Evolutionary conservation across 2,888 invertebrate genomes (phyloP), one percentile per base, ranked within the genome.

Genomic region (Philhelius pedissequus): DNA sequence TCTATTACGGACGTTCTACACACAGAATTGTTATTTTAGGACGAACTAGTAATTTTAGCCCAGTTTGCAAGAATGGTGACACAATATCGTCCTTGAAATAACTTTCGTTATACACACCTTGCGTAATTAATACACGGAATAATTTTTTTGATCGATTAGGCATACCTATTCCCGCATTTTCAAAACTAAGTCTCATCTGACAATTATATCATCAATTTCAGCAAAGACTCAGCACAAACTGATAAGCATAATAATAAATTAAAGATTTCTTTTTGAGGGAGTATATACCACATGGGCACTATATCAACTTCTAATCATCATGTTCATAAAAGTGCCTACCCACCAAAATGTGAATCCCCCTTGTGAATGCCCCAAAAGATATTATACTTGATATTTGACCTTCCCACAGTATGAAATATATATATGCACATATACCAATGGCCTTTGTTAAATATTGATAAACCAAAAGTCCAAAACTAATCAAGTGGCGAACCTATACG

Each of bases 381-480:
- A 22, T 22, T 58, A 4, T 58, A n/a, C n/a, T 38, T 58, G 35
- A 13, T 35, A 35, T 58, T 58, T 58, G 56, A 58, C 56, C 56
- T 22, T 3, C 8, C 13, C n/a, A n/a, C n/a, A n/a, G n/a, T n/a
- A n/a, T n/a, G n/a, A n/a, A n/a, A n/a, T n/a, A n/a, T n/a, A n/a
- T n/a, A n/a, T n/a, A n/a, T n/a, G n/a, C n/a, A n/a, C n/a, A n/a
- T 22, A 48, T 18, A 56, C 6, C 22, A 22, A 54, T 20, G 0
- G n/a, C 6, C 8, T 58, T 58, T 22, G 22, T 35, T 58, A 8
- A 58, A 58, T 58, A 58, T 58, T 58, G 56, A 35, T 20, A 60
- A 25, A 60, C 40, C 40, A 60, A 60, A 60, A 60, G 40, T 60
- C 40, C 40, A 60, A 60, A 60, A 60, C 60, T 60, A 40, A 40